Evolutionary conservation across 2,797 vertebrate genomes (phyloP), one percentile per base, ranked within the genome.

Genomic region (Thaleichthys pacificus): DNA sequence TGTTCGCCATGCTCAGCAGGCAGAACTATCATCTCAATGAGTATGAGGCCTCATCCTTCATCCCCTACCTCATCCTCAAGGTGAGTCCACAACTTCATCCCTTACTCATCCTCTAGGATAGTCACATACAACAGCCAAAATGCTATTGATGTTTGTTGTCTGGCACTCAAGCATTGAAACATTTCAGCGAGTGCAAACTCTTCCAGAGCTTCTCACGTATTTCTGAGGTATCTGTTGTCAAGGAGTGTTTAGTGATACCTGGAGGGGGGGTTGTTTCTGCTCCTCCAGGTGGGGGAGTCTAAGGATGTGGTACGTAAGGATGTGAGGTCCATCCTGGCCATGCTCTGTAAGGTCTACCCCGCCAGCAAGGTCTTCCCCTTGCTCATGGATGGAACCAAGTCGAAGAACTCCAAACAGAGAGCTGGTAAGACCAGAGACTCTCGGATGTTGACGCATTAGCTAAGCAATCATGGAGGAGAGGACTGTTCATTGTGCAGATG

Each of bases 361-460:
- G 95, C 98, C 54, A 97, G 97, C 87, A 99, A 98, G 87, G 92
- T 99, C 92, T 99, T 99, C 80, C 95, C 94, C 68, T 97, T 98
- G 79, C 93, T 99, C 61, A 98, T 99, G 97, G 98, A 99, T 19
- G 98, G 98, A 30, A 96, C 96, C 2, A 99, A 99, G 87, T 98
- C 98, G 7, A 99, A 99, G 88, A 99, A 99, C 86, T 97, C 98
- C 61, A 99, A 99, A 78, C 98, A 99, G 73, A 93, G 98, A 92
- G 94, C 95, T 78, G 98, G 98, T 99, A 69, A 54, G 68, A 57
- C 8, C 42, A 47, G 42, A 47, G 42, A 12, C 42, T 47, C 42
- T 47, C 35, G 1, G 35, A 14, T 47, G 11, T 47, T 47, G 9
- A 47, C 42, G 32, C 32, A 35, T 54, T 4, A 17, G 6, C 51